Percentiles rank a stretch among this genome's conserved stretches.
These are phyloP conservation scores for Polydrusus pterygomalis DNA, from an alignment of 2,888 invertebrate species.

Conservation along the genomic window DNA sequence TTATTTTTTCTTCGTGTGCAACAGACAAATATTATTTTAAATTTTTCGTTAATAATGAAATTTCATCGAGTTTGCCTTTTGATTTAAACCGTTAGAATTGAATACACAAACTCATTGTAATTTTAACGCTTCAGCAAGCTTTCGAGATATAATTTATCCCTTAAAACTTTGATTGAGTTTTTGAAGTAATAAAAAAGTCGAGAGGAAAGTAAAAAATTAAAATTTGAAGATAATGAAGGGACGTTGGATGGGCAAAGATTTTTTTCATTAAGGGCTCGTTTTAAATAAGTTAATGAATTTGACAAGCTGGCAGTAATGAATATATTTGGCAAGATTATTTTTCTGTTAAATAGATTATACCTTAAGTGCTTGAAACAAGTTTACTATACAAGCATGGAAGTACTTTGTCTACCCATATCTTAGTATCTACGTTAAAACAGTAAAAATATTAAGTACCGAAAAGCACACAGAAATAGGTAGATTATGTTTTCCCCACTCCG, in stretches of 20 bases:
- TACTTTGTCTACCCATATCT: no score
- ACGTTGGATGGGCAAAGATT: no score
- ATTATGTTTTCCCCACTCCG: no score
- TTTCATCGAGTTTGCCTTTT: background rate
- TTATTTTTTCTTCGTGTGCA: no score
- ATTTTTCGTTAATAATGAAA: background rate
- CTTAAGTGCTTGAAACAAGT: no score
- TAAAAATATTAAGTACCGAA: no score
- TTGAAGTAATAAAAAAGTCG: background rate
- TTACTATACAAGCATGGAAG: no score
- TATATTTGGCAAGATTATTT: background rate
- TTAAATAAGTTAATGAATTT: no score
- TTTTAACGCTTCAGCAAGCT: background rate
- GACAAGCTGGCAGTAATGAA: background rate
- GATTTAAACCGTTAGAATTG: background rate
- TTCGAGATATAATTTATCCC: background rate
- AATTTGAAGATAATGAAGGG: constrained; percentile 4
- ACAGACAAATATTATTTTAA: no score
- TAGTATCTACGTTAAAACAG: no score
- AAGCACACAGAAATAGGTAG: no score
- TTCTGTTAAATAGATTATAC: background rate
- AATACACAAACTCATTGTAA: background rate
- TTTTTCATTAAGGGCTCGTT: no score
- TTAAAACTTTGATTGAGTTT: background rate
- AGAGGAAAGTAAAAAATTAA: background rate